A percentile compares a stretch with the other conserved stretches of the same genome.
These are phyloP conservation scores for cat (Felis catus) DNA, from an alignment of 2,113 vertebrate genomes.

Conservation along the genomic window F.catus_Fca126_mat1.0 CM031415.1:139710501-139711000, in stretches of 20 bases:
- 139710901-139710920: not conserved
- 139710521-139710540: constrained; percentile 1
- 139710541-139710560: not conserved
- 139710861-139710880: not conserved
- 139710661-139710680: not conserved
- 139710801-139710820: not conserved
- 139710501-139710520: not conserved
- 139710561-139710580: not conserved
- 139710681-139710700: not conserved
- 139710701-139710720: not conserved
- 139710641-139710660: not conserved
- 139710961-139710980: not conserved
- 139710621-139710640: not conserved
- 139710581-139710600: not conserved
- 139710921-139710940: not conserved
- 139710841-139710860: not conserved
- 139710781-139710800: not conserved
- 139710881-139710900: not conserved
- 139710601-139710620: not conserved
- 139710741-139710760: not conserved
- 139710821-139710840: not conserved
- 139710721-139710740: too few relatives aligned
- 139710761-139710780: not conserved
- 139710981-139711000: not conserved
- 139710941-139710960: constrained; percentile 6